A percentile compares a stretch with the other conserved stretches of the same genome.
Conservation (phyloP, 2,888 invertebrate species). For the Lacanobia oleracea region DNA sequence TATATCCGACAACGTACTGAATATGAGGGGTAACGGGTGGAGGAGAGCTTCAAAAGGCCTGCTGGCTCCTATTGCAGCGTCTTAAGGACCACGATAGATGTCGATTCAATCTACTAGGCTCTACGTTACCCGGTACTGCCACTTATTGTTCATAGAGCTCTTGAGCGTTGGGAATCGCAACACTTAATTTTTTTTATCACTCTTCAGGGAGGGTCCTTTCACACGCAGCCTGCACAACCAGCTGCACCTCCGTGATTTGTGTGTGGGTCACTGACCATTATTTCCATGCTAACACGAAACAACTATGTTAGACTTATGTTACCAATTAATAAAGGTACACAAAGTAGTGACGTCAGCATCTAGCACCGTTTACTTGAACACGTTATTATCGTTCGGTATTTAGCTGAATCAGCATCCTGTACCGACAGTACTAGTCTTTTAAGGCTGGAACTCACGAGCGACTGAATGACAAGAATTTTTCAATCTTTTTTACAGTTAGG, state of each 20-base stretch:
- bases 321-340: slow-evolving; percentile 47
- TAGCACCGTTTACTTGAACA: slow-evolving; percentile 67
- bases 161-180: too few species aligned
- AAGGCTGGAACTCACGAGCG: slow-evolving; percentile 39
- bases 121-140: not conserved
- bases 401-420: slow-evolving; percentile 71
- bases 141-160: too few species aligned
- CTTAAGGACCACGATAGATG: too few species aligned
- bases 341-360: slow-evolving; percentile 45
- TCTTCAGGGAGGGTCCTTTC: not conserved
- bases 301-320: slow-evolving; percentile 10
- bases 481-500: too few species aligned
- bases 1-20: too few species aligned
- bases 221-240: not conserved
- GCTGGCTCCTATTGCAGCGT: too few species aligned
- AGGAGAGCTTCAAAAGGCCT: too few species aligned
- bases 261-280: not conserved
- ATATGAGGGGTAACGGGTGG: too few species aligned
- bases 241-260: not conserved
- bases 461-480: too few species aligned
- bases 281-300: not conserved
- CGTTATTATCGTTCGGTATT: slow-evolving; percentile 71
- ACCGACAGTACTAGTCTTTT: slow-evolving; percentile 45
- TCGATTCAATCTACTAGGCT: not conserved
- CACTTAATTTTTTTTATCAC: too few species aligned